Percentiles rank a stretch among this genome's conserved stretches.
Evolutionary conservation across 2,888 invertebrate species (phyloP).

Genomic region (Chromoteleia sp.): DNA sequence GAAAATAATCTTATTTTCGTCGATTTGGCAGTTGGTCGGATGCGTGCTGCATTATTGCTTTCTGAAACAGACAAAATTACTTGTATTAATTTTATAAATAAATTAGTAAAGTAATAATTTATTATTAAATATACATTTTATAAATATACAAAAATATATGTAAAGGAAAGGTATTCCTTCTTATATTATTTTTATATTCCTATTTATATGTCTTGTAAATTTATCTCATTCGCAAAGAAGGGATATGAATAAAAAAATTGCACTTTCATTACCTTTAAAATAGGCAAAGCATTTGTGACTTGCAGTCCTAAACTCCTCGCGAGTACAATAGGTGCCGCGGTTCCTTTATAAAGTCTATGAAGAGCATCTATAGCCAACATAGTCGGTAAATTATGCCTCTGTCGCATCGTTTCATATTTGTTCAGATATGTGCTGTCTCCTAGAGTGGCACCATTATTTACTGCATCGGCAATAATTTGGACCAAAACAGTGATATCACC

Average conservation of each 20-base stretch:
- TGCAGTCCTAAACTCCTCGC: constrained; percentile 93
- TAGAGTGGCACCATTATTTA: constrained; percentile 90
- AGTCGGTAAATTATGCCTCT: constrained; percentile 94
- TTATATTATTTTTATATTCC: no score
- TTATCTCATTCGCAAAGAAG: no score
- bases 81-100: no score
- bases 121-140: no score
- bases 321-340: constrained; percentile 91
- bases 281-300: constrained; percentile 90
- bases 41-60: constrained; percentile 67
- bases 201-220: no score
- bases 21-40: constrained; percentile 51
- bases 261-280: constrained; percentile 88
- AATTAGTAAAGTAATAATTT: no score
- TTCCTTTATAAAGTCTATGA: constrained; percentile 92
- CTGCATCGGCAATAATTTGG: constrained; percentile 89
- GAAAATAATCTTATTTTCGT: constrained; percentile 23
- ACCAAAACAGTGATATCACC: constrained; percentile 94
- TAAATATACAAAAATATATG: no score
- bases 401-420: constrained; percentile 93
- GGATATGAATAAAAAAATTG: not conserved
- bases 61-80: constrained; percentile 40
- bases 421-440: constrained; percentile 90
- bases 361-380: constrained; percentile 95
- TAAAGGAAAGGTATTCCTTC: no score